phyloP scores from a whole-genome alignment of 2,888 invertebrate species.

The Rhopalosiphum nymphaeae region DNA sequence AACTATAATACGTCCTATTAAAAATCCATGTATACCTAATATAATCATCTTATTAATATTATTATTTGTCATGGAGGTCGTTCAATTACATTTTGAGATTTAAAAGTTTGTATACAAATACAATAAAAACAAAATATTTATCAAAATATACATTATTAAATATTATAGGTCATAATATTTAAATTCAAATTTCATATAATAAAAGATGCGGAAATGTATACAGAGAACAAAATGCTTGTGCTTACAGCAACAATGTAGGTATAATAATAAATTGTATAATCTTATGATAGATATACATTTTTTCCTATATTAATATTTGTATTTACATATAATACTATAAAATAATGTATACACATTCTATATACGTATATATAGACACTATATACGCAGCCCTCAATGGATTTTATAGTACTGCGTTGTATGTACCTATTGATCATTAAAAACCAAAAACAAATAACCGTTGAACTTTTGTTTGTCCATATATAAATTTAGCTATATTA shows the following conservation, averaged over 20 bases:
- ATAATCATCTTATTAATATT: background rate
- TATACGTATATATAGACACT: background rate
- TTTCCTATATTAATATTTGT: background rate
- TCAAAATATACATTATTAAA: background rate
- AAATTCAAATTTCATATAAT: background rate
- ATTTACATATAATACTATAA: background rate
- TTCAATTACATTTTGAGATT: background rate
- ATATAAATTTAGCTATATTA: background rate
- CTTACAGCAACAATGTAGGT: background rate
- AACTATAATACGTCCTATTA: background rate
- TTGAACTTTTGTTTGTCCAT: background rate
- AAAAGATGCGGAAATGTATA: background rate
- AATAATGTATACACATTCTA: background rate
- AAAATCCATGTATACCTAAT: background rate
- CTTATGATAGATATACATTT: background rate
- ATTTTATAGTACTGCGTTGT: background rate
- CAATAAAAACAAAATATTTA: background rate
- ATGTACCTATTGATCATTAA: background rate
- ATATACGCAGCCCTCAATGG: background rate
- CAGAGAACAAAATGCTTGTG: background rate
- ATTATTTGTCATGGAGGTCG: background rate
- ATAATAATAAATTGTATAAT: background rate
- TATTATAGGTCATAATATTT: background rate
- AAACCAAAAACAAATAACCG: background rate
- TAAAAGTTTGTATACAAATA: background rate